Conservation (phyloP, 2,797 vertebrate species). For the Nyctibius grandis region DNA sequence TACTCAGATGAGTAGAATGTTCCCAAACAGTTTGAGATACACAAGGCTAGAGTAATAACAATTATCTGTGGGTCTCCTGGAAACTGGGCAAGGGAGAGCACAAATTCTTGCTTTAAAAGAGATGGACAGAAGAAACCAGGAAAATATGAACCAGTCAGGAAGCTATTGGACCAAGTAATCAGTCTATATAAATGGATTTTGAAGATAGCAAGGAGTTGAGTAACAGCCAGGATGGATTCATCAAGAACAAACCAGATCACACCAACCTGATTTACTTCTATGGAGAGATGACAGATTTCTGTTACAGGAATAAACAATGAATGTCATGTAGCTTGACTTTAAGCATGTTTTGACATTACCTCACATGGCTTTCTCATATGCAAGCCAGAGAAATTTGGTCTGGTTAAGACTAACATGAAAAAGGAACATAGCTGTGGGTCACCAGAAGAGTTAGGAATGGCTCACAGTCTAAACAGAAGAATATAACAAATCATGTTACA, state of each 20-base stretch:
- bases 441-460: not conserved
- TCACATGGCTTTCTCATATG: not conserved
- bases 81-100: not conserved
- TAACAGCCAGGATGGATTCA: not conserved
- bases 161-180: not conserved
- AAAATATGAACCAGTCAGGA: not conserved
- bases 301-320: not conserved
- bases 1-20: not conserved
- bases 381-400: constrained; percentile 9
- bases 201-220: not conserved
- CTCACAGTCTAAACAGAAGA: constrained; percentile 14
- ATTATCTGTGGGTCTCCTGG: not conserved
- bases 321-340: not conserved
- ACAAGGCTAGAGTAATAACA: not conserved
- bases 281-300: constrained; percentile 1
- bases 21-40: not conserved
- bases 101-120: not conserved
- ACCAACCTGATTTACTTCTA: not conserved
- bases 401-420: not conserved
- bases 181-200: not conserved
- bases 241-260: not conserved
- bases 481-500: not conserved
- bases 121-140: not conserved
- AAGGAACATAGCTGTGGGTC: not conserved
- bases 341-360: constrained; percentile 41